These are phyloP conservation scores for Fulmarus glacialis DNA, from an alignment of 2,113 vertebrate species.

Conservation along the genomic window DNA sequence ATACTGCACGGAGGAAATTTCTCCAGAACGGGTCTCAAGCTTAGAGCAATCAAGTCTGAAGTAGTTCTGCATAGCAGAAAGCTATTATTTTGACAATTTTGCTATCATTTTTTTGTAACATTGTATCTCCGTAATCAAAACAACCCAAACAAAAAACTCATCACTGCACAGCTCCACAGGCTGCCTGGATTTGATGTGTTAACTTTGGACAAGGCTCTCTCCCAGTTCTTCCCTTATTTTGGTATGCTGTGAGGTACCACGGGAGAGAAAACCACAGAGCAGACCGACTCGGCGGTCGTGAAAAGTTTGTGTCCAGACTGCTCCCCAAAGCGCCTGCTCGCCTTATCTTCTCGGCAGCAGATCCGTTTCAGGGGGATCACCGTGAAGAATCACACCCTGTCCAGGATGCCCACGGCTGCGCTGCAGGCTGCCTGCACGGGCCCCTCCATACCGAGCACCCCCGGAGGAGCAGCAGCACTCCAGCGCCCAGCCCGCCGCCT, in stretches of 20 bases:
- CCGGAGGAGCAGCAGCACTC: not conserved
- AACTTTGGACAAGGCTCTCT: not conserved
- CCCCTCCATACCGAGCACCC: not conserved
- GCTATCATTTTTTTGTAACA: fast-evolving
- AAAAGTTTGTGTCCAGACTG: not conserved
- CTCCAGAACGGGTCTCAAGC: not conserved
- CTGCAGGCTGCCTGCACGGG: not conserved
- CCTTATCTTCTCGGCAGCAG: not conserved
- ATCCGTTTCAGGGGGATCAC: fast-evolving
- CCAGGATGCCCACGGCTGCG: not conserved
- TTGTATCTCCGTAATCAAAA: not conserved
- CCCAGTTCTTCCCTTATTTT: not conserved
- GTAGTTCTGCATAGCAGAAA: not conserved
- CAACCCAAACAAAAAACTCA: not conserved
- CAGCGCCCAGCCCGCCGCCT: not conserved
- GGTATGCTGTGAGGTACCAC: not conserved
- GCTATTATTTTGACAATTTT: not conserved
- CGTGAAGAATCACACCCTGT: fast-evolving
- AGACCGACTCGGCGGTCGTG: fast-evolving
- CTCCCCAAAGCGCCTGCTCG: not conserved
- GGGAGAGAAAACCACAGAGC: not conserved
- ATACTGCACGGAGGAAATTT: not conserved
- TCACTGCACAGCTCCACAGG: not conserved
- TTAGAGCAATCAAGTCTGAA: not conserved
- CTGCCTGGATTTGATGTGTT: not conserved